Base-by-base conservation (phyloP, 2,797 vertebrate species). In the Amphiprion clarkii region DNA sequence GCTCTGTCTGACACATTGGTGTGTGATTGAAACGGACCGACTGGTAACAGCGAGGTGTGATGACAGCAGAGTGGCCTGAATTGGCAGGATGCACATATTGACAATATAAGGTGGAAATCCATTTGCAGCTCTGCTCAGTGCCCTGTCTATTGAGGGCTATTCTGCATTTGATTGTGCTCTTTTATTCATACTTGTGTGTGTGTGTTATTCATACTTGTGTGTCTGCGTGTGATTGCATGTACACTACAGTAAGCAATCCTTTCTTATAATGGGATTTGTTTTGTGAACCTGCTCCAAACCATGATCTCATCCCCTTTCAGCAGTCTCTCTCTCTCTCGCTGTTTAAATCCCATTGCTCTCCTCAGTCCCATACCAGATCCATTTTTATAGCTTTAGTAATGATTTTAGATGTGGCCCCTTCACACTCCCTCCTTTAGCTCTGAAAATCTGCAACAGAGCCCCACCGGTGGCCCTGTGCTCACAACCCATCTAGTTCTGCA, bases 251-350 rank as follows among this genome's bases (percentile, higher is more conserved):
- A 63, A 78, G 52, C 66, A 82, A 70, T 51, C 83, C 31, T 56
- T 29, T 73, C 55, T 79, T 52, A 25, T 88, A 84, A 88, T 78
- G 67, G 73, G 68, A 86, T 93, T 89, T 83, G 57, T 89, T 81
- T 81, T 67, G 75, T 80, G 66, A 84, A 78, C 52, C 53, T 67
- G 23, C 61, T 83, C 75, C 66, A 74, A 86, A 72, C 82, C 76
- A 71, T 90, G 87, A 89, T 88, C 81, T 90, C 79, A 87, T 83
- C 69, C 74, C 76, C 79, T 87, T 27, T 56, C 77, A 63, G 61
- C 42, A 14, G 69, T 81, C 64, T 21, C 56, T 71, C 53, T 63
- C 53, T 63, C 51, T 58, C 66, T 53, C 53, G 25, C 27, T 58
- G 62, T 71, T 61, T 74, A 72, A 88, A 83, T 90, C 86, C 88